Evolutionary conservation across 2,113 vertebrate species (phyloP), one percentile per base, ranked within the genome.

Genomic region (Amblyornis subalaris): DNA sequence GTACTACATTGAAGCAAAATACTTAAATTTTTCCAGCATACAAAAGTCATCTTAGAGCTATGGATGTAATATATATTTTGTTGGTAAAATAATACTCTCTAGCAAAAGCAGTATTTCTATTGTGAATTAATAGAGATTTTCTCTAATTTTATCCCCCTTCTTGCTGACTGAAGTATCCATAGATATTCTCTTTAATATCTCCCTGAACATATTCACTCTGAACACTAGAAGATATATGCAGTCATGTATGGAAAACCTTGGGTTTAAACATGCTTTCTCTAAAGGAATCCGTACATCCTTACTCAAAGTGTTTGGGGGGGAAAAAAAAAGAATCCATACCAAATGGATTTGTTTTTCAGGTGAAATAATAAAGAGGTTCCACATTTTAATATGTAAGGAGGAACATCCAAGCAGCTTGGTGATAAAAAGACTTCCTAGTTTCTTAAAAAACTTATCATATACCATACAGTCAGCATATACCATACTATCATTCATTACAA

Each of bases 291-390:
- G 95, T 96, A 96, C 97, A 97, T 73, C 45, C 64, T 96, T 98
- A 90, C 77, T 98, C 97, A 98, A 97, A 89, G 45, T 95, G 31
- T 94, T 90, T 95, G 92, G 87, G 78, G 82, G 92, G 93, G 90
- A 92, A 81, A 96, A 97, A 98, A 96, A 95, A 81, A 96, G 96
- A 98, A 97, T 96, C 95, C 93, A 97, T 95, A 95, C 72, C 93
- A 69, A 96, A 96, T 75, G 58, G 74, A 91, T 96, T 97, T 97
- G 97, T 96, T 98, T 98, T 97, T 95, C 95, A 96, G 90, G 86
- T 50, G 97, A 98, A 93, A 96, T 36, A 78, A 81, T 31, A 77
- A 60, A 83, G 83, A 18, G 88, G 70, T 64, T 95, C 96, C 85
- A 96, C 62, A 95, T 95, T 97, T 96, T 97, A 44, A 95, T 54